Percentiles rank a stretch among this genome's conserved stretches.
These are phyloP conservation scores for Desmodus rotundus DNA, from an alignment of 2,113 vertebrate species.

Conservation along the genomic window DNA sequence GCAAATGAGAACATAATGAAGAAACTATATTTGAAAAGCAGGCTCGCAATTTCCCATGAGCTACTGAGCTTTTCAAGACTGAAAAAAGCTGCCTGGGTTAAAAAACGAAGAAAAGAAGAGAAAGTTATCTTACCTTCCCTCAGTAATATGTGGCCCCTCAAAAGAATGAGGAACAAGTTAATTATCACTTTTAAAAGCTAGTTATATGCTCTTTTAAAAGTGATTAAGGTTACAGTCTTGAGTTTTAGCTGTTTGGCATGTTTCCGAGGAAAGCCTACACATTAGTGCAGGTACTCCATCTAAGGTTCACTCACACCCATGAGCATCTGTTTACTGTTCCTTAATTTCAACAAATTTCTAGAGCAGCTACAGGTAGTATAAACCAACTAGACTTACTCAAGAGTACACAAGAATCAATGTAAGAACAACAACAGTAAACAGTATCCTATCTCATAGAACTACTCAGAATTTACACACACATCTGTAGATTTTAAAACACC, in stretches of 20 bases:
- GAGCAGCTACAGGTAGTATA: background rate
- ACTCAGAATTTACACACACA: background rate
- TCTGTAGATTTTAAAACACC: background rate
- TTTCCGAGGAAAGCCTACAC: background rate
- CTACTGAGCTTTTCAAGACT: background rate
- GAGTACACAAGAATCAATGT: background rate
- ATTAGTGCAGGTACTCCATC: background rate
- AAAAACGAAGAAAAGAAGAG: background rate
- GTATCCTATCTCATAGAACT: background rate
- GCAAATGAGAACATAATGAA: background rate
- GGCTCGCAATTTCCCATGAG: background rate
- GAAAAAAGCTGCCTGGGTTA: background rate
- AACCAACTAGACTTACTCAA: background rate
- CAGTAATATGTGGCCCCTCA: background rate
- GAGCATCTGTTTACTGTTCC: background rate
- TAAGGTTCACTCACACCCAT: background rate
- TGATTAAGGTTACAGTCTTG: background rate
- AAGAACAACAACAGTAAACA: background rate
- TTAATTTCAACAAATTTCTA: background rate
- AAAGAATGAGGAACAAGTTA: conserved; percentile 7
- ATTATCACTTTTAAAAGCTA: conserved; percentile 31
- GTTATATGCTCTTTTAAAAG: background rate
- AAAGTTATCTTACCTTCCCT: background rate
- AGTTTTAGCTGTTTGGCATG: background rate
- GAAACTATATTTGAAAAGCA: conserved; percentile 26